These are phyloP conservation scores for human (Homo sapiens) DNA, from an alignment of 2,113 vertebrate species.

Conservation along the genomic window GRCh38 chr9:130890501-130891000, in stretches of 20 bases:
- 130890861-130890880: rapidly evolving
- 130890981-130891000: rapidly evolving
- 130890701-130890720: background rate
- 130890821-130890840: background rate
- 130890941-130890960: background rate
- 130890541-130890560: background rate
- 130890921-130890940: background rate
- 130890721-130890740: background rate
- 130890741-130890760: background rate
- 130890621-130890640: rapidly evolving
- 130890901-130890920: background rate
- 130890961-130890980: background rate
- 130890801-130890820: background rate
- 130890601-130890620: background rate
- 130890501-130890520: no score
- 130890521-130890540: background rate
- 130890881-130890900: background rate
- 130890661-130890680: background rate
- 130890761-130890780: background rate
- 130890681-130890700: no score
- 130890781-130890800: rapidly evolving
- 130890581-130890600: background rate
- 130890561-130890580: background rate
- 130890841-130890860: background rate
- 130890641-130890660: background rate